Evolutionary conservation across 2,888 invertebrate genomes (phyloP).

Genomic region (Spilarctia lutea): DNA sequence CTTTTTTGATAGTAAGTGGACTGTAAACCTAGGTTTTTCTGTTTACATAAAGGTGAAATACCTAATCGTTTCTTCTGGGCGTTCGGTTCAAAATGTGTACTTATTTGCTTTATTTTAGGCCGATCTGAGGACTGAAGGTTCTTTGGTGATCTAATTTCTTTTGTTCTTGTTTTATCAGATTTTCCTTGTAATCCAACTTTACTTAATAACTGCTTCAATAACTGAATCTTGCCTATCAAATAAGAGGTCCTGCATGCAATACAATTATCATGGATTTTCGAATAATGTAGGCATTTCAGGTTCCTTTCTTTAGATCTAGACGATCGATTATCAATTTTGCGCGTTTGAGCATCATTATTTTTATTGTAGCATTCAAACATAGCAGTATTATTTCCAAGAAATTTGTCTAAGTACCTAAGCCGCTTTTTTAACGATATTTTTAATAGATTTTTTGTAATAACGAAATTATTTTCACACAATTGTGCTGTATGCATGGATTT

Average conservation of each 20-base stretch:
- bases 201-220: not conserved
- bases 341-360: not conserved
- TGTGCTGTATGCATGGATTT: not conserved
- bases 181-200: not conserved
- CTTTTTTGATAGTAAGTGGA: not conserved
- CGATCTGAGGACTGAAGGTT: not conserved
- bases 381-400: not conserved
- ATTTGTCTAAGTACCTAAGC: not conserved
- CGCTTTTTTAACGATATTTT: slow-evolving; percentile 1
- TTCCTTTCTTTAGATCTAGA: not conserved
- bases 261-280: slow-evolving; percentile 1
- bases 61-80: not conserved
- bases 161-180: not conserved
- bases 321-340: not conserved
- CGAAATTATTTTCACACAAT: not conserved
- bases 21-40: not conserved
- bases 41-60: not conserved
- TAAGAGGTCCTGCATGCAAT: slow-evolving; percentile 6
- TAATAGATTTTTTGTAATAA: not conserved
- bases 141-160: not conserved
- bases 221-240: slow-evolving; percentile 4
- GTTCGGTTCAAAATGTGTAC: not conserved
- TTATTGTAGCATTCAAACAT: not conserved
- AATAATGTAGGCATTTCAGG: not conserved
- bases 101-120: not conserved